phyloP scores from a whole-genome alignment of 2,797 vertebrate genomes.

The Diglossa cyanea region DNA sequence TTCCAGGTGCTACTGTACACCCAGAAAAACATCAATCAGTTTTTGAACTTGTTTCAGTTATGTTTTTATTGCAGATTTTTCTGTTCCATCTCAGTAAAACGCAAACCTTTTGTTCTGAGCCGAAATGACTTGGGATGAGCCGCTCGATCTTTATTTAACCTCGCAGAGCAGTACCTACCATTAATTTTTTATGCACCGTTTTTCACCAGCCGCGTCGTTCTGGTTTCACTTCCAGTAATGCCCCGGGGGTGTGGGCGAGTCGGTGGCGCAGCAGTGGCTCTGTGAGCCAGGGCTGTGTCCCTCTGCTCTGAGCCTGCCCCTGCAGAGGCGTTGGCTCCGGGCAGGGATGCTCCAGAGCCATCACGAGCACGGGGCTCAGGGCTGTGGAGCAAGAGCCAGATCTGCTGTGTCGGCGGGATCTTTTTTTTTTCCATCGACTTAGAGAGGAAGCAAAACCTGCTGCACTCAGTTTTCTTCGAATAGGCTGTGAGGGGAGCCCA shows the following conservation, averaged over 20 bases:
- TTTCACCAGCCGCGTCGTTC: neutral
- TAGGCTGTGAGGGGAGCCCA: neutral
- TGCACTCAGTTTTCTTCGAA: slow-evolving; percentile 6
- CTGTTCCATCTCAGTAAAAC: neutral
- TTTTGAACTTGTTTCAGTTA: neutral
- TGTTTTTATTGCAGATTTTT: neutral
- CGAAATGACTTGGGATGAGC: neutral
- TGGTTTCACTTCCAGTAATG: slow-evolving; percentile 48
- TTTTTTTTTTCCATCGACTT: neutral
- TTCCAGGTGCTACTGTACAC: neutral
- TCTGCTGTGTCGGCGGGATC: slow-evolving; percentile 13
- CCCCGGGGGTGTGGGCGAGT: neutral
- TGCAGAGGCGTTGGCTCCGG: neutral
- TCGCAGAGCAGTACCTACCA: neutral
- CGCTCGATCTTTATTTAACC: neutral
- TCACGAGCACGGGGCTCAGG: neutral
- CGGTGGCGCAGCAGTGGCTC: neutral
- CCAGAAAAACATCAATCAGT: accelerated
- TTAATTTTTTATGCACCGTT: neutral
- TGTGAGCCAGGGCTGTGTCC: neutral
- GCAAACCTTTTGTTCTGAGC: neutral
- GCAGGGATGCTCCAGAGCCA: neutral
- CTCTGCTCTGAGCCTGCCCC: neutral
- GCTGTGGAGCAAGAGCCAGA: slow-evolving; percentile 33
- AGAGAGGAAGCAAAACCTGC: slow-evolving; percentile 45